phyloP scores from a whole-genome alignment of 2,797 vertebrate genomes.

The Neosalanx taihuensis region DNA sequence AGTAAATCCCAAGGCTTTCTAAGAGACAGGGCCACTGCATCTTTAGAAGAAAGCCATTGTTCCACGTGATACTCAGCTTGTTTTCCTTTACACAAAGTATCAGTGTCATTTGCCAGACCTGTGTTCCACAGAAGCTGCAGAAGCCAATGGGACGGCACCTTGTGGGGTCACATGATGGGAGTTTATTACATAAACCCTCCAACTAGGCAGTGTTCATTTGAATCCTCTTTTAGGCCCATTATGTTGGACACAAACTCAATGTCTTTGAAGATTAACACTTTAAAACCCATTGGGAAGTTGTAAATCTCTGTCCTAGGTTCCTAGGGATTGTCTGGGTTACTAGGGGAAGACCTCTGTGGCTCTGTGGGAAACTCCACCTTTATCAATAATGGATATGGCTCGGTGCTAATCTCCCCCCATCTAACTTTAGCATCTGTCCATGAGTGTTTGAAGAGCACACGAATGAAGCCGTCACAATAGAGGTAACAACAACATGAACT shows the following conservation, averaged over 20 bases:
- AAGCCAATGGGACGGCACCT: conserved; percentile 18
- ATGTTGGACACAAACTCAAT: conserved; percentile 36
- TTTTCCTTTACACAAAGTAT: conserved; percentile 42
- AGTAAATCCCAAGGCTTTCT: conserved; percentile 2
- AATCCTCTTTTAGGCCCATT: conserved; percentile 30
- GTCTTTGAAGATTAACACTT: conserved; percentile 52
- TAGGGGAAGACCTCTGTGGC: conserved; percentile 7
- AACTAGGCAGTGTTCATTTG: conserved; percentile 31
- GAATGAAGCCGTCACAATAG: conserved; percentile 64
- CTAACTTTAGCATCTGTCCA: conserved; percentile 49
- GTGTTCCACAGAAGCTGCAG: conserved; percentile 17
- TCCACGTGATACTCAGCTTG: conserved; percentile 26
- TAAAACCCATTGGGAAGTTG: conserved; percentile 43
- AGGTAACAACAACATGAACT: conserved; percentile 62
- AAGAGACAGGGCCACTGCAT: conserved; percentile 16
- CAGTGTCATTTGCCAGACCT: conserved; percentile 22
- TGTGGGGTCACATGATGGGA: conserved; percentile 23
- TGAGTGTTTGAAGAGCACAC: conserved; percentile 45
- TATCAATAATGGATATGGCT: conserved; percentile 39
- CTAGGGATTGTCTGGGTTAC: conserved; percentile 28
- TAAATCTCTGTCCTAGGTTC: conserved; percentile 40
- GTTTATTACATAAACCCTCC: conserved; percentile 37
- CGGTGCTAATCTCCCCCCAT: conserved; percentile 16
- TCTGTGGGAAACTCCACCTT: conserved; percentile 25
- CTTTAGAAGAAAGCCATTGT: conserved; percentile 33